Conservation (phyloP, 2,113 vertebrate genomes). For the Cynoglossus semilaevis region DNA sequence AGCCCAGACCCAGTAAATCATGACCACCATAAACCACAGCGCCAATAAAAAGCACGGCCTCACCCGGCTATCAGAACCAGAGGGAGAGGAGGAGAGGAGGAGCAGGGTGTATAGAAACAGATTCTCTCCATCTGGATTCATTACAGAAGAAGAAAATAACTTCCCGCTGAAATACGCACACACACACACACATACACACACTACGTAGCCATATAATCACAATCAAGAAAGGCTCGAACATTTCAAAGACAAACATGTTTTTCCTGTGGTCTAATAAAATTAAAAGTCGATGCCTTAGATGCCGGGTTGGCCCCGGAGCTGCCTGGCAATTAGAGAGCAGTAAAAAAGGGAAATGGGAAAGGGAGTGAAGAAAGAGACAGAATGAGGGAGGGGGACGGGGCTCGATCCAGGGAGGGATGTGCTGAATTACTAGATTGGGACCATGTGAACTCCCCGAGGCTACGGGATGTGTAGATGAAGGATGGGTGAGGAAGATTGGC, state of each 20-base stretch:
- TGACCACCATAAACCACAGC: slow-evolving; percentile 70
- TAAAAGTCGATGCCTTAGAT: slow-evolving; percentile 74
- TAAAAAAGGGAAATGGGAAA: slow-evolving; percentile 73
- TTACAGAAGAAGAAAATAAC: slow-evolving; percentile 71
- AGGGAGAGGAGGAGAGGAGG: slow-evolving; percentile 41
- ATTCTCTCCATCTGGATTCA: slow-evolving; percentile 78
- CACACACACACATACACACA: slow-evolving; percentile 35
- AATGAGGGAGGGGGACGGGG: slow-evolving; percentile 23
- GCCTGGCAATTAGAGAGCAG: slow-evolving; percentile 80
- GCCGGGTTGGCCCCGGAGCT: slow-evolving; percentile 65
- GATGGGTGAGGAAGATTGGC: slow-evolving; percentile 41
- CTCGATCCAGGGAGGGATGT: slow-evolving; percentile 67
- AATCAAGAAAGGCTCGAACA: slow-evolving; percentile 76
- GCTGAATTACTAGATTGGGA: slow-evolving; percentile 85
- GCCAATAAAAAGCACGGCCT: slow-evolving; percentile 71
- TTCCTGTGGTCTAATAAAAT: slow-evolving; percentile 85
- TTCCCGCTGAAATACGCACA: slow-evolving; percentile 54
- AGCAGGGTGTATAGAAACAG: slow-evolving; percentile 63
- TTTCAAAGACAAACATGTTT: slow-evolving; percentile 84
- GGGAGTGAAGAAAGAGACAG: slow-evolving; percentile 35
- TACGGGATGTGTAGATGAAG: slow-evolving; percentile 34
- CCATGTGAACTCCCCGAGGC: slow-evolving; percentile 81
- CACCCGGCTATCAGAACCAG: slow-evolving; percentile 67
- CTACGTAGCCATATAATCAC: slow-evolving; percentile 67
- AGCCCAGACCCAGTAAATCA: slow-evolving; percentile 70